phyloP scores from a whole-genome alignment of 2,888 invertebrate genomes.

The Thyatira batis region DNA sequence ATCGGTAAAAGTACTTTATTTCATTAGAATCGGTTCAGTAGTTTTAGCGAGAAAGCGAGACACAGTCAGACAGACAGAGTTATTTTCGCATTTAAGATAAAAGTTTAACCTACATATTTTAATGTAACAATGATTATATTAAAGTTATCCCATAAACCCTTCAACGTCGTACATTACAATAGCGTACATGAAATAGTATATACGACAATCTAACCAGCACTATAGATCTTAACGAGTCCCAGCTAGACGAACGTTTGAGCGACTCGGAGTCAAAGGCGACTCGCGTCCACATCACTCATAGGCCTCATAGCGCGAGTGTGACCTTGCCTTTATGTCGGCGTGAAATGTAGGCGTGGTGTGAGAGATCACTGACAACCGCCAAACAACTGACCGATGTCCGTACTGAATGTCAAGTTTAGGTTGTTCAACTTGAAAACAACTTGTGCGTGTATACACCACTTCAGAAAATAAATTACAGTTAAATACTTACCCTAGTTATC shows the following conservation, averaged over 20 bases:
- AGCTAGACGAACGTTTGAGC: slow-evolving; percentile 63
- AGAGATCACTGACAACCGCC: slow-evolving; percentile 28
- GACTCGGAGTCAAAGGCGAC: slow-evolving; percentile 76
- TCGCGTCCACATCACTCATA: slow-evolving; percentile 74
- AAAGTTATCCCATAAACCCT: too few relatives aligned
- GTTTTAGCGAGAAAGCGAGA: too few relatives aligned
- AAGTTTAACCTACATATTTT: too few relatives aligned
- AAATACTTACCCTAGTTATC: too few relatives aligned
- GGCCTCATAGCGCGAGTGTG: slow-evolving; percentile 36
- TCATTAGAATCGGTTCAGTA: too few relatives aligned
- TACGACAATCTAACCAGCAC: slow-evolving; percentile 28
- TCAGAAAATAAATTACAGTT: too few relatives aligned
- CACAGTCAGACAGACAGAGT: too few relatives aligned
- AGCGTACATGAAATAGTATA: neutral
- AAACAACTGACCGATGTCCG: neutral
- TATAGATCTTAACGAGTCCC: slow-evolving; percentile 54
- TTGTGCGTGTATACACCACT: too few relatives aligned
- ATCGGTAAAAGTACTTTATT: too few relatives aligned
- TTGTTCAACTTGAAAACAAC: neutral
- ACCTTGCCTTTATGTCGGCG: slow-evolving; percentile 61
- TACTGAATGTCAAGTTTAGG: neutral
- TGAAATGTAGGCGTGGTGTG: slow-evolving; percentile 35
- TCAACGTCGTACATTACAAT: neutral
- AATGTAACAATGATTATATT: too few relatives aligned
- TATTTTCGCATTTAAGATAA: too few relatives aligned